Conservation (phyloP, 2,888 invertebrate species). For the Macrophya annulata region DNA sequence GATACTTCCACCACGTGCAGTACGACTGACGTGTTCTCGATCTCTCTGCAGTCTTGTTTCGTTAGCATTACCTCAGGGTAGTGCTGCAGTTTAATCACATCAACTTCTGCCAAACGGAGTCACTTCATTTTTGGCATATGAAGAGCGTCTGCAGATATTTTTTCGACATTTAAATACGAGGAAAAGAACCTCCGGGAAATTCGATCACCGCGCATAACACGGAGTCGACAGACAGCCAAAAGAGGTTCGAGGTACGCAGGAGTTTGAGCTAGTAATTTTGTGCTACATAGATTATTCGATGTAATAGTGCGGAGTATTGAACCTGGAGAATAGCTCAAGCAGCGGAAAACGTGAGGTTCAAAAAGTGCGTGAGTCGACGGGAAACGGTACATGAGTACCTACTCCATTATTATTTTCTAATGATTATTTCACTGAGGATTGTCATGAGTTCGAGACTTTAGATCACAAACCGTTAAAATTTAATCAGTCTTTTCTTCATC, state of each 20-base stretch:
- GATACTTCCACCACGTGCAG: slow-evolving; percentile 39
- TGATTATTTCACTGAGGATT: neutral
- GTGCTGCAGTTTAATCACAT: neutral
- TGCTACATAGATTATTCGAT: slow-evolving; percentile 8
- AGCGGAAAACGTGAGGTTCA: neutral
- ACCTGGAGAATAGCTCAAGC: neutral
- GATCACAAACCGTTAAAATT: neutral
- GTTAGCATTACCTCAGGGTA: slow-evolving; percentile 25
- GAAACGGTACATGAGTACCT: neutral
- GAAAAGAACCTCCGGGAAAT: neutral
- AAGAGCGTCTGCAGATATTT: neutral
- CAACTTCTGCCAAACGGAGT: neutral
- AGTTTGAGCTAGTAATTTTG: neutral
- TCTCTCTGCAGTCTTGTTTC: slow-evolving; percentile 10
- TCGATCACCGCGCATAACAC: neutral
- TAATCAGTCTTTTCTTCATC: neutral
- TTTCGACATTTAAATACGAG: neutral
- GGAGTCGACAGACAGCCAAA: neutral
- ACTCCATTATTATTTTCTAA: neutral
- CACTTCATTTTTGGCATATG: neutral
- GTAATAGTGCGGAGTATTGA: slow-evolving; percentile 1
- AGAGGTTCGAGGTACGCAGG: neutral
- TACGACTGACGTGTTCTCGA: slow-evolving; percentile 29
- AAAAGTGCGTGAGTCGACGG: neutral
- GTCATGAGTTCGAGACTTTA: neutral